Percentiles rank a stretch among this genome's conserved stretches.
phyloP scores from a whole-genome alignment of 2,797 vertebrate species.

The Gallinago solitaria region DNA sequence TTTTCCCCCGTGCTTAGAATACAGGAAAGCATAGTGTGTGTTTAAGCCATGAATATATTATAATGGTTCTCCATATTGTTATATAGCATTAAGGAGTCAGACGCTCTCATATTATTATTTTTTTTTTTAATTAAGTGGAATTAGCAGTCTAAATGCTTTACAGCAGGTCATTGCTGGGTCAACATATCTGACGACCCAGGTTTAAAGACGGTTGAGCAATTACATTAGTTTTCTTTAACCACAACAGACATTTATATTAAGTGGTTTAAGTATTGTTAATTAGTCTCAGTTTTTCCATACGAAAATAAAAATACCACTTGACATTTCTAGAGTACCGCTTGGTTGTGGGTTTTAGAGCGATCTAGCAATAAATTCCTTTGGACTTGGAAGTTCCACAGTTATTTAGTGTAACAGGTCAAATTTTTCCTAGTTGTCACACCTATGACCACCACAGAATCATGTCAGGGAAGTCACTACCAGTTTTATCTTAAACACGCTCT shows the following conservation, averaged over 20 bases:
- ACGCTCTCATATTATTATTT: not conserved
- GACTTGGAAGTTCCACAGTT: not conserved
- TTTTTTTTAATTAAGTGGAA: constrained; percentile 54
- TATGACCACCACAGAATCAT: not conserved
- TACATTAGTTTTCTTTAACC: constrained; percentile 55
- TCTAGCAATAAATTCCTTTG: not conserved
- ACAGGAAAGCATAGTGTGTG: not conserved
- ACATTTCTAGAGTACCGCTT: not conserved
- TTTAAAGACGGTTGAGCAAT: constrained; percentile 48
- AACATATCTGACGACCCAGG: not conserved
- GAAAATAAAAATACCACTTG: constrained; percentile 17
- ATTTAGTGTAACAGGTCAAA: not conserved
- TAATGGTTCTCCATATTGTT: not conserved
- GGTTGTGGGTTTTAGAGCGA: not conserved
- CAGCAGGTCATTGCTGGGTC: constrained; percentile 4
- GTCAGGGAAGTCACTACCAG: not conserved
- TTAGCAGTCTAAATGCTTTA: constrained; percentile 23
- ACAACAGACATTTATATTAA: constrained; percentile 25
- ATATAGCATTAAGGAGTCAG: not conserved
- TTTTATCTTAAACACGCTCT: not conserved
- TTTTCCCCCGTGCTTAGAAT: rapidly evolving
- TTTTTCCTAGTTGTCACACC: not conserved
- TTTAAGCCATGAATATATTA: not conserved
- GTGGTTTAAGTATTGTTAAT: constrained; percentile 37
- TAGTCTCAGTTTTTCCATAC: not conserved